A percentile compares a stretch with the other conserved stretches of the same genome.
phyloP scores from a whole-genome alignment of 2,888 invertebrate species.

The Lamellibrachia satsuma region DNA sequence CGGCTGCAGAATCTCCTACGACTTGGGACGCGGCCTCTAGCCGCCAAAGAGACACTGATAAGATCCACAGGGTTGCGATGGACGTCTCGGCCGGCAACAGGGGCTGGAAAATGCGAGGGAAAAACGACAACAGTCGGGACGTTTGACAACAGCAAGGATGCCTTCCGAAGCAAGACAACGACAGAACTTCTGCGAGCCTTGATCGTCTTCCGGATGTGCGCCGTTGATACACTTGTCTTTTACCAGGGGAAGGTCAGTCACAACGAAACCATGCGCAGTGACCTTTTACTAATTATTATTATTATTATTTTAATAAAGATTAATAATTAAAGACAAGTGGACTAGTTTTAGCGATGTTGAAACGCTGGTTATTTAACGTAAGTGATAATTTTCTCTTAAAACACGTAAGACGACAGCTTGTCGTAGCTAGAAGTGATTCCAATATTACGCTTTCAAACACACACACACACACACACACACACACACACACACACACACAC shows the following conservation, averaged over 20 bases:
- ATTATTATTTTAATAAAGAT: too few relatives aligned
- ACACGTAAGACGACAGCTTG: too few relatives aligned
- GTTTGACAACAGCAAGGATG: conserved; percentile 37
- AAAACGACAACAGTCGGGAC: neutral
- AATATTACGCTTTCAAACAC: too few relatives aligned
- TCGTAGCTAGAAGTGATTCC: too few relatives aligned
- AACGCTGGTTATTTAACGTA: too few relatives aligned
- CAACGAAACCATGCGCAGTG: neutral
- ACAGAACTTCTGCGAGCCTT: conserved; percentile 49
- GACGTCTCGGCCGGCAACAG: neutral
- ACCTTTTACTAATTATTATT: too few relatives aligned
- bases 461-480: too few relatives aligned
- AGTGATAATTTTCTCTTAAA: too few relatives aligned
- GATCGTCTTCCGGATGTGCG: conserved; percentile 51
- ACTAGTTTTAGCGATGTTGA: too few relatives aligned
- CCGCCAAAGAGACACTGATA: neutral
- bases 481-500: too few relatives aligned
- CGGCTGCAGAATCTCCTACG: neutral
- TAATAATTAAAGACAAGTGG: too few relatives aligned
- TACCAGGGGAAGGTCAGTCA: conserved; percentile 48
- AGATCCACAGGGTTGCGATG: neutral
- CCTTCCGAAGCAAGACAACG: conserved; percentile 43
- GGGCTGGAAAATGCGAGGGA: neutral
- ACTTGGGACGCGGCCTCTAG: neutral
- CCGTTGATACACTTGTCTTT: conserved; percentile 47